Conservation (phyloP, 2,113 vertebrate genomes). For the Pterophyllum scalare region DNA sequence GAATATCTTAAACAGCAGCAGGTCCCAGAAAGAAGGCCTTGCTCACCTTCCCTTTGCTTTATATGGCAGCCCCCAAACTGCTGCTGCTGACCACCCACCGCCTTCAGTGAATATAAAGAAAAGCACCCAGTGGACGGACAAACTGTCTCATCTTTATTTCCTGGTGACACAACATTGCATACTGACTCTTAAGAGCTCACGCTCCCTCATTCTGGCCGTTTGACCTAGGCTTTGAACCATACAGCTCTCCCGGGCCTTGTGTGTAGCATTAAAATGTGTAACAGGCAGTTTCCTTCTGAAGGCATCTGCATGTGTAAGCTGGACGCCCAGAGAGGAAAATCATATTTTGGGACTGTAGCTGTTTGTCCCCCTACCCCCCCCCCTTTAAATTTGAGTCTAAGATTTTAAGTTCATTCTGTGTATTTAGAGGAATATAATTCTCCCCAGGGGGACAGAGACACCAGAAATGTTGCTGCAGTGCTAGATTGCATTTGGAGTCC, state of each 20-base stretch:
- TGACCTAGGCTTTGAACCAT: background rate
- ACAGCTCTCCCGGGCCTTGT: background rate
- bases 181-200: background rate
- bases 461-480: background rate
- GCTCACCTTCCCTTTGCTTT: background rate
- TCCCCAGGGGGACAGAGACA: background rate
- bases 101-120: background rate
- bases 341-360: background rate
- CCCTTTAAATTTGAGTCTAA: background rate
- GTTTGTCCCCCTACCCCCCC: background rate
- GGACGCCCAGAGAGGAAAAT: background rate
- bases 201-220: background rate
- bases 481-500: background rate
- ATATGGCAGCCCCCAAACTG: background rate
- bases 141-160: background rate
- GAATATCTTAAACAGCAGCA: background rate
- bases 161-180: background rate
- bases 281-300: conserved; percentile 7
- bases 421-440: background rate
- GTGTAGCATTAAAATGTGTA: conserved; percentile 40
- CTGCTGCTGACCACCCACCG: background rate
- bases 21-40: background rate
- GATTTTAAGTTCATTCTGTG: background rate
- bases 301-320: background rate
- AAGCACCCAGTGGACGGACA: background rate